Percentiles rank a stretch among this genome's conserved stretches.
Evolutionary conservation across 2,113 vertebrate genomes (phyloP).

Genomic region (Galemys pyrenaicus): DNA sequence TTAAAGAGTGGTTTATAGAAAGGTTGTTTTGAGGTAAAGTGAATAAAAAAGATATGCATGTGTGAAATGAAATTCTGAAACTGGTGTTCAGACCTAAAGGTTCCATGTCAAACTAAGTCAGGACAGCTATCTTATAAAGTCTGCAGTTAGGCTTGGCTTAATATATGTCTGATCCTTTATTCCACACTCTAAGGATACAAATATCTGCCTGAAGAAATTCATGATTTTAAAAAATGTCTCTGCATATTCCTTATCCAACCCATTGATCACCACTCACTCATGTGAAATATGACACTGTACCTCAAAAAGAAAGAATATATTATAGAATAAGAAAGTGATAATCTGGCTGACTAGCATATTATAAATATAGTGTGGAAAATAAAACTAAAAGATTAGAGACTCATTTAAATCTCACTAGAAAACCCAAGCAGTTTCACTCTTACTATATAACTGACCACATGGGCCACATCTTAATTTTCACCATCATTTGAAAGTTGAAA

Average conservation of each 20-base stretch:
- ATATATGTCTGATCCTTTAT: not conserved
- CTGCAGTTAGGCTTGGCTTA: not conserved
- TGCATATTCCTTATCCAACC: not conserved
- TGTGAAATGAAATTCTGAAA: constrained; percentile 20
- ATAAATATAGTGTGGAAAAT: not conserved
- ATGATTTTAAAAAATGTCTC: not conserved
- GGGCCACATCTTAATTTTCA: not conserved
- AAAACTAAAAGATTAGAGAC: not conserved
- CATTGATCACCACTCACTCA: not conserved
- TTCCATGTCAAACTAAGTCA: not conserved
- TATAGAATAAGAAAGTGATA: not conserved
- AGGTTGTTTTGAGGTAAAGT: not conserved
- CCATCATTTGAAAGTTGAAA: not conserved
- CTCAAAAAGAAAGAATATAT: not conserved
- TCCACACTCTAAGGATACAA: not conserved
- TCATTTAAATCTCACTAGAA: not conserved
- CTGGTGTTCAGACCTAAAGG: not conserved
- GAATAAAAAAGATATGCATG: not conserved
- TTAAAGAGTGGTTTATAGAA: not conserved
- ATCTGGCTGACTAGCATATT: not conserved
- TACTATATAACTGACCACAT: not conserved
- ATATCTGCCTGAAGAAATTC: not conserved
- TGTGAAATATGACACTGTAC: not conserved
- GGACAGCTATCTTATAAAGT: not conserved
- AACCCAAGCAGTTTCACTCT: not conserved